Conservation (phyloP, 2,888 invertebrate genomes). For the Corythucha ciliata region DNA sequence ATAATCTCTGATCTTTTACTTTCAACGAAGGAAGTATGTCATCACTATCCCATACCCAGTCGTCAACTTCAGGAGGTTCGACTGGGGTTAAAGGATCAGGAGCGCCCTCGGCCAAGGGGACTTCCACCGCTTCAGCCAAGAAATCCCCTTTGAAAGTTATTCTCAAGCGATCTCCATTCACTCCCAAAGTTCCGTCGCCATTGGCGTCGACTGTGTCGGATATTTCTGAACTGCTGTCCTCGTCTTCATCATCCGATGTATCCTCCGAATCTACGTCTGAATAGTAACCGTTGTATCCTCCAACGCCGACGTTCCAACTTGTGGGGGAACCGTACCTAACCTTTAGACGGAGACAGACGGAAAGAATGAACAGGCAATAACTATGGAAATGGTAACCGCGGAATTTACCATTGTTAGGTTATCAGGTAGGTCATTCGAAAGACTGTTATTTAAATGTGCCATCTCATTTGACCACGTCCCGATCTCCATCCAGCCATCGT, state of each 20-base stretch:
- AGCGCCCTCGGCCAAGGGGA: constrained; percentile 22
- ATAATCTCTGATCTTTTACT: constrained; percentile 14
- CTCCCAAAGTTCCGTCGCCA: too few relatives aligned
- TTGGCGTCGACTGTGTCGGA: too few relatives aligned
- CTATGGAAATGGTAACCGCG: constrained; percentile 4
- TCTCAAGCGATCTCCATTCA: constrained; percentile 29
- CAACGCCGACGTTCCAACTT: constrained; percentile 42
- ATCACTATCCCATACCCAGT: constrained; percentile 32
- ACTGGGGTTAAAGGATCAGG: constrained; percentile 10
- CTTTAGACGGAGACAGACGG: constrained; percentile 6
- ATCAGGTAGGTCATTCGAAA: constrained; percentile 45
- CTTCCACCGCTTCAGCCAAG: constrained; percentile 73
- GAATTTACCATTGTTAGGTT: constrained; percentile 49
- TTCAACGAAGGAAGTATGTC: constrained; percentile 26
- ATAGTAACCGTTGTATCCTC: constrained; percentile 46
- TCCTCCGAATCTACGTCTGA: constrained; percentile 45
- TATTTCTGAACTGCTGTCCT: constrained; percentile 30
- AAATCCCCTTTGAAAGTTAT: constrained; percentile 57
- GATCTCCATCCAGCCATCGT: constrained; percentile 61
- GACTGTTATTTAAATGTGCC: constrained; percentile 45
- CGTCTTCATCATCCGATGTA: constrained; percentile 39
- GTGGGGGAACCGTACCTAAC: constrained; percentile 50
- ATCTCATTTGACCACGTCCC: constrained; percentile 89
- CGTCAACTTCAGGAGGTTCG: constrained; percentile 16
- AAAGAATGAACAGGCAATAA: background rate